These are phyloP conservation scores for Trachymyrmex septentrionalis DNA, from an alignment of 1,140 invertebrate species.

Conservation along the genomic window DNA sequence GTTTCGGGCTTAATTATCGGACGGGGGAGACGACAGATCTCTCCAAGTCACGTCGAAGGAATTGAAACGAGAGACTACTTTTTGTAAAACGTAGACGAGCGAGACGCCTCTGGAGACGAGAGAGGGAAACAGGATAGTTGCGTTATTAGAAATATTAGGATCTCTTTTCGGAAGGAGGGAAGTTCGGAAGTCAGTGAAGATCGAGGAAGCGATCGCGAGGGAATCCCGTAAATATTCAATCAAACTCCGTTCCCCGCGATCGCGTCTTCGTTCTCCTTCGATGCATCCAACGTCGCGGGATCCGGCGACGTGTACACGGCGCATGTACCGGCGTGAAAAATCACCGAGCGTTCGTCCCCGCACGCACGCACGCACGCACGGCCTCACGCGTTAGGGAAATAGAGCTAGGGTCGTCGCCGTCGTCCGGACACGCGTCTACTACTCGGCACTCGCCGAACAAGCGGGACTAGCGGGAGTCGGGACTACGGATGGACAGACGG, in stretches of 20 bases:
- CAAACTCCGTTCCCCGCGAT: background rate
- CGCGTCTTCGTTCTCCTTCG: background rate
- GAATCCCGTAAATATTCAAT: constrained; percentile 28
- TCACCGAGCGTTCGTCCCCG: background rate
- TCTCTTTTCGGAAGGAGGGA: background rate
- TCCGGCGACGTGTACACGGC: background rate
- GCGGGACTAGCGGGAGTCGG: background rate
- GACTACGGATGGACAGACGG: background rate
- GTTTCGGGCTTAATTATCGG: background rate
- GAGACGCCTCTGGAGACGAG: background rate
- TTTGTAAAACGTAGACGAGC: background rate
- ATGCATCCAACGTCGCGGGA: background rate
- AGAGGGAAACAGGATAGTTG: background rate
- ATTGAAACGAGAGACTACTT: background rate
- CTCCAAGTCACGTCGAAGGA: background rate
- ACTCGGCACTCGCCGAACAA: background rate
- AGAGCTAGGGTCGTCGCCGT: background rate
- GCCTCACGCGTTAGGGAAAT: background rate
- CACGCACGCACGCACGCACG: too few species aligned
- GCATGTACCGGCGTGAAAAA: constrained; percentile 7
- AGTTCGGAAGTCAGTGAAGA: background rate
- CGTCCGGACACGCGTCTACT: background rate
- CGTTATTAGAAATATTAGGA: background rate
- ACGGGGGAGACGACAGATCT: background rate
- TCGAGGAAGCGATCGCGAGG: background rate